These are phyloP conservation scores for Danio albolineatus DNA, from an alignment of 2,797 vertebrate species.

Conservation along the genomic window DNA sequence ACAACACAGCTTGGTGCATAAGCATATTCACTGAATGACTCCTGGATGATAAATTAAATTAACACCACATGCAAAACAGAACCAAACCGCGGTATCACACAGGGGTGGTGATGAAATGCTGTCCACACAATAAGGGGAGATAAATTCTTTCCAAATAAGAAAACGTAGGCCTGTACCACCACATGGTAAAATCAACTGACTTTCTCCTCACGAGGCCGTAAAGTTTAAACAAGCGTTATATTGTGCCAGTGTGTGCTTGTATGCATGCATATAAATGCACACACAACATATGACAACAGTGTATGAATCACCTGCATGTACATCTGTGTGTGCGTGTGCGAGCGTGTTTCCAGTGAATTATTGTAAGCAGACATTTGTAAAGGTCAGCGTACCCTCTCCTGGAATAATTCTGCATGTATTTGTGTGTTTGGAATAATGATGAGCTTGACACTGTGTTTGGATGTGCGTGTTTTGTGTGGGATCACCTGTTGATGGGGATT, in stretches of 20 bases:
- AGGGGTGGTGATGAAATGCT: conserved; percentile 71
- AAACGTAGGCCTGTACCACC: conserved; percentile 66
- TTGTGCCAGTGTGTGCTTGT: conserved; percentile 35
- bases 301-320: conserved; percentile 25
- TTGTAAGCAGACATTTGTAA: conserved; percentile 29
- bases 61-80: conserved; percentile 76
- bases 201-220: conserved; percentile 69
- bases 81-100: conserved; percentile 66
- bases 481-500: conserved; percentile 89
- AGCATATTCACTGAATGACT: conserved; percentile 67
- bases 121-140: conserved; percentile 74
- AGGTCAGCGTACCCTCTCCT: conserved; percentile 19
- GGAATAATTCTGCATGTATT: conserved; percentile 30
- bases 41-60: conserved; percentile 75
- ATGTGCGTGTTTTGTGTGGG: conserved; percentile 63
- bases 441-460: conserved; percentile 25
- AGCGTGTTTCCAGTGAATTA: conserved; percentile 26
- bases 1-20: conserved; percentile 69
- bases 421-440: conserved; percentile 34
- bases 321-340: conserved; percentile 27
- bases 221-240: conserved; percentile 72
- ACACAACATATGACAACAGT: background rate
- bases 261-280: conserved; percentile 36
- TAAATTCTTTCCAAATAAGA: conserved; percentile 79
- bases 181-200: conserved; percentile 67